phyloP scores from a whole-genome alignment of 1,140 invertebrate species.

The Heliothis subflexa region DNA sequence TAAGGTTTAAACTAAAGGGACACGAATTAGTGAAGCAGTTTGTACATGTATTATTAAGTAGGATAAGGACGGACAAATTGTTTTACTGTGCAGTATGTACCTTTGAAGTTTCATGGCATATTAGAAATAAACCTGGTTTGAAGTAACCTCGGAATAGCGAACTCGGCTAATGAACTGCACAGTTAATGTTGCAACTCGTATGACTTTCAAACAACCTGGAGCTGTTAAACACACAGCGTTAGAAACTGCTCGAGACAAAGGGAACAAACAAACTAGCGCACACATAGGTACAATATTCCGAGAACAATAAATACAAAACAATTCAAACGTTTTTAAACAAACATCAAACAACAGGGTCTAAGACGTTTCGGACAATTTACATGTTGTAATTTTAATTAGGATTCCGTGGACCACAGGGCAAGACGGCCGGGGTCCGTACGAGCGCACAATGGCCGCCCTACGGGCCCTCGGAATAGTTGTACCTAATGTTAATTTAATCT shows the following conservation, averaged over 20 bases:
- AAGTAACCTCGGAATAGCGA: no score
- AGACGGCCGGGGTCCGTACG: slow-evolving; percentile 40
- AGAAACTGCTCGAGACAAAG: slow-evolving; percentile 8
- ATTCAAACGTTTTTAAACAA: slow-evolving; percentile 61
- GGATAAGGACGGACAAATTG: background rate
- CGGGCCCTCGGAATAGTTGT: slow-evolving; percentile 64
- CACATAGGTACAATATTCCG: slow-evolving; percentile 15
- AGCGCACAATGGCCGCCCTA: slow-evolving; percentile 65
- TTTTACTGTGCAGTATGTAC: background rate
- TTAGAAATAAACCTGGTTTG: no score
- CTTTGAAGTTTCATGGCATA: no score
- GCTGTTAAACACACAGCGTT: background rate
- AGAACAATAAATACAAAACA: slow-evolving; percentile 42
- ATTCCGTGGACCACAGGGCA: slow-evolving; percentile 65
- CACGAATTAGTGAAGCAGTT: slow-evolving; percentile 9
- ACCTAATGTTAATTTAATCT: slow-evolving; percentile 84
- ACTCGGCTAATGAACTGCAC: background rate
- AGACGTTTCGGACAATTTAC: slow-evolving; percentile 75
- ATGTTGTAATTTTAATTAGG: slow-evolving; percentile 84
- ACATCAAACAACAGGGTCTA: slow-evolving; percentile 60
- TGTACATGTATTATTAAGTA: background rate
- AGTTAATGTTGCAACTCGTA: background rate
- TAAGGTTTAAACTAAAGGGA: slow-evolving; percentile 33
- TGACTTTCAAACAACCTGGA: slow-evolving; percentile 5
- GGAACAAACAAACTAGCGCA: slow-evolving; percentile 16